Base-by-base conservation (phyloP, 1,140 invertebrate species). In the Drosophila mojavensis region DNA sequence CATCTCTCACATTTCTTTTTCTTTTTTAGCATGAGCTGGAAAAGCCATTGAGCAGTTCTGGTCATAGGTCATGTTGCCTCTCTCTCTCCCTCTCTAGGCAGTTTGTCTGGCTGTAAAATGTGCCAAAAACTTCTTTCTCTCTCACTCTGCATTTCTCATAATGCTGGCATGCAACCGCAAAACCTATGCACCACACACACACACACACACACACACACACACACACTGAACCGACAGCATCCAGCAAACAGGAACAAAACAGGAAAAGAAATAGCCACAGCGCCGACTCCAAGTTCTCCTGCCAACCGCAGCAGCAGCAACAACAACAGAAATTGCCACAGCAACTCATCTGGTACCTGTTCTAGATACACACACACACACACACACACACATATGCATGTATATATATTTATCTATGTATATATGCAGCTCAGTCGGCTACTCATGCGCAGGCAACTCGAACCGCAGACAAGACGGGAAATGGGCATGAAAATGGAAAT, bases 251-350 rank as follows among this genome's bases (percentile, higher is more conserved):
- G 55, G 39, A 48, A 56, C 36, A 24, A 81, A 81, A 73, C 78
- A 77, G 73, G 78, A 68, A 77, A 81, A 81, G 79, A 77, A 66
- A 65, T 69, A 73, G 58, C 69, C 79, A 71, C 76, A 63, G 64
- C 55, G 53, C 20, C 48, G 41, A 72, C 62, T 41, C 43, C 76
- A 70, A 64, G 43, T 71, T 53, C 61, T 71, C 26, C 68, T 55
- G 54, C 58, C 77, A 71, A 64, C 50, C 58, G 30, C 67, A 54
- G 41, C 70, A 33, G 24, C 67, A 54, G 30, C 70, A 33, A 33
- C 33, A 39, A 54, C 63, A 74, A 43, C 50, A 73, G 45, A 56
- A 73, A 26, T 48, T 60, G 11, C 41, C 30, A 15, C 24, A 56
- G 45, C 67, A 47, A 58, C 54, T 55, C 58, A 39, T n/a, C 33